Conservation (phyloP, 2,888 invertebrate genomes). For the Nesidiocoris tenuis region DNA sequence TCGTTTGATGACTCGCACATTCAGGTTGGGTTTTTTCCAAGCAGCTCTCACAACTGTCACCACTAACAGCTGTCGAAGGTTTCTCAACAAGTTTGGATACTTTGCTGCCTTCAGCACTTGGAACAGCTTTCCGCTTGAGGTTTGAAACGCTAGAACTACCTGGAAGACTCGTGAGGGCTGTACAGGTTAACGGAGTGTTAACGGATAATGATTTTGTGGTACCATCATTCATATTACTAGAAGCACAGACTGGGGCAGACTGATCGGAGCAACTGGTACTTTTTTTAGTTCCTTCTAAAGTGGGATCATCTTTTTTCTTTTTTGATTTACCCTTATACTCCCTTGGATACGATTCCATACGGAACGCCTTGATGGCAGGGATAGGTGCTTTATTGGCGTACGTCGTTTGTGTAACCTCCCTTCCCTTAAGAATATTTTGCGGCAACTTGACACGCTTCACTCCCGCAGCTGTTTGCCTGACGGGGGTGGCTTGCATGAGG, state of each 20-base stretch:
- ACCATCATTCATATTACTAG: not conserved
- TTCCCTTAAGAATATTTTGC: slow-evolving; percentile 48
- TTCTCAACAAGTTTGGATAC: not conserved
- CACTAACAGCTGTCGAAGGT: not conserved
- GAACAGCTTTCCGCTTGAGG: not conserved
- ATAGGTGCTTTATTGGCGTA: slow-evolving; percentile 52
- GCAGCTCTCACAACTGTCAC: not conserved
- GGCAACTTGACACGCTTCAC: slow-evolving; percentile 45
- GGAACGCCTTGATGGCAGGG: slow-evolving; percentile 50
- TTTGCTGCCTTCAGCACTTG: not conserved
- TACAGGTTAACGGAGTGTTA: not conserved
- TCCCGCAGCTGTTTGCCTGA: too few relatives aligned
- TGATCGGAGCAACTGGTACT: not conserved
- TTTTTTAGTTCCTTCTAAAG: not conserved
- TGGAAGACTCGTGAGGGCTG: too few relatives aligned
- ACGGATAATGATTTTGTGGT: too few relatives aligned
- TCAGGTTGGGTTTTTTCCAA: not conserved
- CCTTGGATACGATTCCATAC: slow-evolving; percentile 37
- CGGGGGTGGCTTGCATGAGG: slow-evolving; percentile 46
- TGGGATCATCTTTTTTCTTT: slow-evolving; percentile 16
- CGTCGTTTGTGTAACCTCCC: slow-evolving; percentile 51
- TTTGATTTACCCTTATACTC: slow-evolving; percentile 30
- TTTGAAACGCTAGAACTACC: not conserved
- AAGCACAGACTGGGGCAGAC: not conserved
- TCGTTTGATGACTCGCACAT: not conserved